Evolutionary conservation across 2,888 invertebrate species (phyloP).

Genomic region (Synanthedon vespiformis): DNA sequence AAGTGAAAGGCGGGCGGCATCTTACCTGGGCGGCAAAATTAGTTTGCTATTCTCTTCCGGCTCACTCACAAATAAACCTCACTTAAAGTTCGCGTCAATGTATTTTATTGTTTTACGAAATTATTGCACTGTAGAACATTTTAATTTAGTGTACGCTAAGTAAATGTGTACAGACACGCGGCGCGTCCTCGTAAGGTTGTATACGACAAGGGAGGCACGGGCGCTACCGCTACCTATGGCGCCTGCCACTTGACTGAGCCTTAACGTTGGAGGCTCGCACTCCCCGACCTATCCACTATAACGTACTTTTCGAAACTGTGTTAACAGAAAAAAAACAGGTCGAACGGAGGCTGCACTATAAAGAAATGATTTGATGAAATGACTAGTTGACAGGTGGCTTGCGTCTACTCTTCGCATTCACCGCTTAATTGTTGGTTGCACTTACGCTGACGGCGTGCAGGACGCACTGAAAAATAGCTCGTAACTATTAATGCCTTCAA

Average conservation of each 20-base stretch:
- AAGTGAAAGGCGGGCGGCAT: constrained; percentile 5
- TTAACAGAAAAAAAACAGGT: constrained; percentile 48
- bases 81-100: constrained; percentile 17
- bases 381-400: constrained; percentile 64
- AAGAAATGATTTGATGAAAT: constrained; percentile 69
- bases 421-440: constrained; percentile 55
- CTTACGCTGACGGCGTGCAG: constrained; percentile 35
- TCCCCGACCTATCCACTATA: constrained; percentile 64
- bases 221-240: constrained; percentile 50
- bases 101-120: neutral
- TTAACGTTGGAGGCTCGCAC: constrained; percentile 40
- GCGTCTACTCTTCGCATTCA: constrained; percentile 50
- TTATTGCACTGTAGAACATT: neutral
- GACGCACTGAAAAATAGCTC: constrained; percentile 58
- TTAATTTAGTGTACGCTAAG: neutral
- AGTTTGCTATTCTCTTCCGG: constrained; percentile 21
- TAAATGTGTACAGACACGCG: neutral
- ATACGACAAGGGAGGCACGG: constrained; percentile 26
- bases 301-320: constrained; percentile 53
- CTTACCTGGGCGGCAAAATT: constrained; percentile 38
- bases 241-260: constrained; percentile 64
- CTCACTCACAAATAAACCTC: constrained; percentile 39
- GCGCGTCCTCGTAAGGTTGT: constrained; percentile 29
- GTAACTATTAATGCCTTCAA: constrained; percentile 59
- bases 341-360: constrained; percentile 57